Evolutionary conservation across 2,113 vertebrate genomes (phyloP), one percentile per base, ranked within the genome.

Genomic region (Poeciliopsis occidentalis): DNA sequence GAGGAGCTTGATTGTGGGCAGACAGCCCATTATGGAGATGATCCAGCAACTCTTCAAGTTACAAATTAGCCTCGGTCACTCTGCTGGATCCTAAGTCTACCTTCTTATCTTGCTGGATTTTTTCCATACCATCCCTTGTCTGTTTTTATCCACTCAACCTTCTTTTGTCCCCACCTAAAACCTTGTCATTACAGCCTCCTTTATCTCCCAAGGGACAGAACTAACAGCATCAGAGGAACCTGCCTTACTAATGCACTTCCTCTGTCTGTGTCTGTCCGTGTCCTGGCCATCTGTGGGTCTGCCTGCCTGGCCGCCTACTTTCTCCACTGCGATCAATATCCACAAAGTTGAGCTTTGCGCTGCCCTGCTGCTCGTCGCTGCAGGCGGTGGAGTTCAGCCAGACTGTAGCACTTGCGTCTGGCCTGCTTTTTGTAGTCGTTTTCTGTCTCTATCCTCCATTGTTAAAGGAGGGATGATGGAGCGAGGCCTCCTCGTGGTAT

Each of bases 21-120:
- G 84, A 84, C 84, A 44, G 89, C 81, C 87, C 85, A 89, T 92
- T 88, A 89, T 83, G 89, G 87, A 87, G 87, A 86, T 72, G 72
- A 78, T 88, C 89, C 90, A 87, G 85, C 39, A 84, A 71, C 86
- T 92, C 82, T 89, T 94, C 89, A 84, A 86, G 87, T 92, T 92
- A 93, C 92, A 92, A 89, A 93, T 89, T 84, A 92, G 84, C 77
- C 65, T 76, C 71, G 71, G 63, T 76, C 84, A 88, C 69, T 89
- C 39, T 82, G 62, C 77, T 34, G 62, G 60, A 54, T 54, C 74
- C 39, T 68, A 61, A 3, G 11, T 84, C 61, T 83, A 54, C 24
- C 26, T 41, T 63, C 63, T 51, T 78, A 31, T 64, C 54, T 69
- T 27, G 8, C 65, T 73, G 24, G 11, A 12, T 7, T 39, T 30